phyloP scores from a whole-genome alignment of 2,113 vertebrate species.

The Numida meleagris region DNA sequence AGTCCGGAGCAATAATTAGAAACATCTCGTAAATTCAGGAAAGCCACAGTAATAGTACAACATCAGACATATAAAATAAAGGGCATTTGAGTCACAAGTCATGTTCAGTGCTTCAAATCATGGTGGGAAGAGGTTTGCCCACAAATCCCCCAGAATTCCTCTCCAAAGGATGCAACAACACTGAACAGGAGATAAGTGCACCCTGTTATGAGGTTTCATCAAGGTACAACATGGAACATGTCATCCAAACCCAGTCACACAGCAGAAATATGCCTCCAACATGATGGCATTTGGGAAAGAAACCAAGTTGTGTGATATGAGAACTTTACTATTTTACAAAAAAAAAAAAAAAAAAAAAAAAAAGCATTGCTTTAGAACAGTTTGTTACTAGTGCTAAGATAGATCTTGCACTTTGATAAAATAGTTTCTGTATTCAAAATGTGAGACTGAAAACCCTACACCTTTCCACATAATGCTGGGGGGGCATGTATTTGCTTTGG shows the following conservation, averaged over 20 bases:
- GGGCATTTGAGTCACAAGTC: neutral
- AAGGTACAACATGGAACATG: neutral
- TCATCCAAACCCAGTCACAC: neutral
- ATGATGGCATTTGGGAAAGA: neutral
- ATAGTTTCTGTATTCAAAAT: neutral
- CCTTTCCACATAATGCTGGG: neutral
- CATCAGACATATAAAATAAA: neutral
- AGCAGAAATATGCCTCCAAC: neutral
- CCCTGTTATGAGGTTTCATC: accelerated
- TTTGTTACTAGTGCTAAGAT: neutral
- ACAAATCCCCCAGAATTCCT: neutral
- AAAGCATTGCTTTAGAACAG: neutral
- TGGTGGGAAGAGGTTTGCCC: neutral
- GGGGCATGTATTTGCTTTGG: neutral
- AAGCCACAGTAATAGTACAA: neutral
- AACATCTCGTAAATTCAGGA: neutral
- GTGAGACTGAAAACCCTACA: neutral
- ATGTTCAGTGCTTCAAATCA: neutral
- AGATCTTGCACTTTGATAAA: neutral
- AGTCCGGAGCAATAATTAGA: neutral
- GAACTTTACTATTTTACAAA: neutral
- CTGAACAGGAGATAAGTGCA: neutral
- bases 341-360: neutral
- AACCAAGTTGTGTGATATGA: neutral
- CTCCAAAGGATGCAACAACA: neutral